phyloP scores from a whole-genome alignment of 1,140 invertebrate genomes.

The Drosophila azteca region DNA sequence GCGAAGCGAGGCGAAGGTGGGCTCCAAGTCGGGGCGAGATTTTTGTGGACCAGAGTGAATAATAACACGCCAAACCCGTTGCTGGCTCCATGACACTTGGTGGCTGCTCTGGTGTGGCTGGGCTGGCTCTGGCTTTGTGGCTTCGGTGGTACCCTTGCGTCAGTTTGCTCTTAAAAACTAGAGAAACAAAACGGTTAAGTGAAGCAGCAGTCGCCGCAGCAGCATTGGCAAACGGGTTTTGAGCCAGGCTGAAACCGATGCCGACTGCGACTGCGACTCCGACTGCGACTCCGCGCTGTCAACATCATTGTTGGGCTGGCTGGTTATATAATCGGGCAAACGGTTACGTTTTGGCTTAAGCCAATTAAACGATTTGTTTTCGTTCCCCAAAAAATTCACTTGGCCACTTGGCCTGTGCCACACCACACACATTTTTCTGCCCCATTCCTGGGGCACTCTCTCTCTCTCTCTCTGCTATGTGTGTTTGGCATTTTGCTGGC shows the following conservation, averaged over 20 bases:
- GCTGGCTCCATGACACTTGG: slow-evolving; percentile 32
- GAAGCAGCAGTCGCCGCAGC: slow-evolving; percentile 37
- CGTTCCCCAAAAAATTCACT: slow-evolving; percentile 72
- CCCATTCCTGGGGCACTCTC: neutral
- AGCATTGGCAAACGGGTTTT: slow-evolving; percentile 46
- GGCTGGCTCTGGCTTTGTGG: too few species aligned
- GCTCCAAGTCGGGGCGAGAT: slow-evolving; percentile 26
- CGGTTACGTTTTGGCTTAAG: slow-evolving; percentile 78
- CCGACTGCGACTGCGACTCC: slow-evolving; percentile 10
- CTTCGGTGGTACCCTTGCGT: slow-evolving; percentile 62
- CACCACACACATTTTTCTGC: slow-evolving; percentile 33
- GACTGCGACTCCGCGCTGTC: slow-evolving; percentile 39
- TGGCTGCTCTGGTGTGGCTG: slow-evolving; percentile 25
- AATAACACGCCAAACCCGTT: slow-evolving; percentile 75
- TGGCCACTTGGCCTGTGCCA: slow-evolving; percentile 63
- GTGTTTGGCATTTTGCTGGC: slow-evolving; percentile 21
- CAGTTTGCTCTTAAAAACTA: slow-evolving; percentile 75
- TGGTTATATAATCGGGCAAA: slow-evolving; percentile 68
- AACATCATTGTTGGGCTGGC: slow-evolving; percentile 62
- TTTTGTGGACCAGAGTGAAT: slow-evolving; percentile 19
- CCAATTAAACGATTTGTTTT: slow-evolving; percentile 82
- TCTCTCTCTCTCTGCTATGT: slow-evolving; percentile 21
- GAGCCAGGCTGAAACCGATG: slow-evolving; percentile 19
- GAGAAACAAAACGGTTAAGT: slow-evolving; percentile 52
- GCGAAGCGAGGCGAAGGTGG: slow-evolving; percentile 2